These are phyloP conservation scores for Sycobia sp. DNA, from an alignment of 1,140 invertebrate species.

Conservation along the genomic window DNA sequence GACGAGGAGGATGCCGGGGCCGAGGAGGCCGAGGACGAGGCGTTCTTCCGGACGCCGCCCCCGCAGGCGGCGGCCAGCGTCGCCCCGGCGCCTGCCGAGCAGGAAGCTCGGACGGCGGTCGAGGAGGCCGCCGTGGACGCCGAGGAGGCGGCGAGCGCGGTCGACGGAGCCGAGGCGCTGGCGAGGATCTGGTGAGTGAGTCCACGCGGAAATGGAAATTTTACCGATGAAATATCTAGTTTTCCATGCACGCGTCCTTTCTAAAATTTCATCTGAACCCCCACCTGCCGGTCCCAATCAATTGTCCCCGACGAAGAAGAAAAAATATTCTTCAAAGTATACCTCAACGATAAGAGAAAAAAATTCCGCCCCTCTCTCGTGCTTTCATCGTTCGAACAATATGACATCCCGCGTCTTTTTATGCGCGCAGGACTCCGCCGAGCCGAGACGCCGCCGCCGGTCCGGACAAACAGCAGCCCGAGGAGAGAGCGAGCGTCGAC, in stretches of 20 bases:
- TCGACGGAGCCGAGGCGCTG: slow-evolving; percentile 42
- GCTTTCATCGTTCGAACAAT: not conserved
- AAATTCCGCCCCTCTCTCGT: too few relatives aligned
- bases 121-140: not conserved
- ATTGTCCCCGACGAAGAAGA: too few relatives aligned
- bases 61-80: slow-evolving; percentile 10
- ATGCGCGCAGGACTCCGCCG: slow-evolving; percentile 6
- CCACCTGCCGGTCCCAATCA: too few relatives aligned
- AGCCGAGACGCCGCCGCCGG: not conserved
- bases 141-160: slow-evolving; percentile 36
- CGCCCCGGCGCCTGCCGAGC: not conserved
- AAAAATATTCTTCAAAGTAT: too few relatives aligned
- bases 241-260: too few relatives aligned
- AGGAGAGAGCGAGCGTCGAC: slow-evolving; percentile 48
- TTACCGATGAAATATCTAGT: too few relatives aligned
- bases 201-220: too few relatives aligned
- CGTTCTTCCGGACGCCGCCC: slow-evolving; percentile 51
- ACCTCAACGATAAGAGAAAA: too few relatives aligned
- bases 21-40: slow-evolving; percentile 37
- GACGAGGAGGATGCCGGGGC: not conserved
- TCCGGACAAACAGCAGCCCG: slow-evolving; percentile 38
- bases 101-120: slow-evolving; percentile 3
- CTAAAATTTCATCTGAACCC: too few relatives aligned
- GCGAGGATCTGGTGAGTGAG: slow-evolving; percentile 38
- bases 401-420: not conserved